These are phyloP conservation scores for Megathymus violae DNA, from an alignment of 1,140 invertebrate genomes.

Conservation along the genomic window DNA sequence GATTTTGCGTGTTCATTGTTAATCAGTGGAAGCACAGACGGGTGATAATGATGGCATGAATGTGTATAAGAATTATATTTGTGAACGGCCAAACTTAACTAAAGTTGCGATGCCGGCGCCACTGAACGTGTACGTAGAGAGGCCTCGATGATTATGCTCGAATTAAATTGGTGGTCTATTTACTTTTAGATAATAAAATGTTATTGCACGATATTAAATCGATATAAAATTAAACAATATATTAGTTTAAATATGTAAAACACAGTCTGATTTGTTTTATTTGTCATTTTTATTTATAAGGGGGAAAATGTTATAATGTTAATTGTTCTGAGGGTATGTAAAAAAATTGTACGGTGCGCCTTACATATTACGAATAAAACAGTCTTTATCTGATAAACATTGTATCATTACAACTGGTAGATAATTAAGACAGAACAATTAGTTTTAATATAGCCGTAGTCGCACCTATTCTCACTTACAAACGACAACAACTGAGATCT, in stretches of 20 bases:
- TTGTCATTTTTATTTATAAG: not conserved
- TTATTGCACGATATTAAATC: not conserved
- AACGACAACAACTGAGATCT: no score
- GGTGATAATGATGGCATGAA: not conserved
- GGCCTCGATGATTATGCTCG: not conserved
- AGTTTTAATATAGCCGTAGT: no score
- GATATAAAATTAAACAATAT: no score
- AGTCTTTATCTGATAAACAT: no score
- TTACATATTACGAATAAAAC: no score
- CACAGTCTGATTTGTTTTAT: not conserved
- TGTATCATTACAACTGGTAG: no score
- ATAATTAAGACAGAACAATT: no score
- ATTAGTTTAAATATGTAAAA: not conserved
- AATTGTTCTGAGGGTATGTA: not conserved
- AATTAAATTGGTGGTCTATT: not conserved
- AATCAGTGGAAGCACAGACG: not conserved
- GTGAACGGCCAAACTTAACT: not conserved
- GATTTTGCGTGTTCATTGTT: no score
- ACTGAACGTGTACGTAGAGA: not conserved
- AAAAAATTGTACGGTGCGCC: no score
- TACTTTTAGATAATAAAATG: not conserved
- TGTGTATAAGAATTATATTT: not conserved
- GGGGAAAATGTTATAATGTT: not conserved
- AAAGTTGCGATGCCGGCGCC: not conserved
- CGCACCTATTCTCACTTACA: no score